Base-by-base conservation (phyloP, 2,888 invertebrate genomes). In the Tinea pellionella region DNA sequence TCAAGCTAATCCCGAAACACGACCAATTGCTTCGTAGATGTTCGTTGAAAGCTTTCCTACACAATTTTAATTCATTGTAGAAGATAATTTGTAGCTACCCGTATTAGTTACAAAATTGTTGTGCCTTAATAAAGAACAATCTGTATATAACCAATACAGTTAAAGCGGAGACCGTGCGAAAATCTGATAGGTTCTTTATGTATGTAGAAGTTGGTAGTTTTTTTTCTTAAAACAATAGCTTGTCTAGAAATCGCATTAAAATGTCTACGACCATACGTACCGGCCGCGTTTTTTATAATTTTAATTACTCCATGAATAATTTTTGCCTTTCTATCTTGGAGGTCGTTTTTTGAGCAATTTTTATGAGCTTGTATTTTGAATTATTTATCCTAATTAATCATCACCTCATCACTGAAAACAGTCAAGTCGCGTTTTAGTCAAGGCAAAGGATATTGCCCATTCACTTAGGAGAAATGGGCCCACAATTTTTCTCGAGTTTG, bases 141-240 rank as follows among this genome's bases (percentile, higher is more conserved):
- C 80, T 78, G 78, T 85, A 77, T 65, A 68, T 12, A 62, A 67
- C 58, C 59, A 41, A 42, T 67, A 81, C 80, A 75, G 84, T 83
- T 82, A 79, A 68, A 68, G 66, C 66, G 66, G 63, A 18, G 67
- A 72, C 75, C 86, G 86, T 87, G 86, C 77, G 86, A 87, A 86
- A 83, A 87, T 87, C 86, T 71, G 86, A 87, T 87, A 86, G 73
- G 73, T 71, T 67, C 75, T 72, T 78, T 83, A 81, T 80, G 78
- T 78, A 76, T 74, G 80, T 80, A 81, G 77, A 63, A 80, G 47
- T 15, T 76, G 80, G 72, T 80, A 24, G 24, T 82, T 81, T 85
- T 82, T 84, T 79, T 83, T 77, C 65, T 77, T 78, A 78, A 79
- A 19, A 59, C 59, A 59, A 59, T 47, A 37, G 59, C 59, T 43